phyloP scores from a whole-genome alignment of 1,140 invertebrate genomes.

The Megalopta genalis region DNA sequence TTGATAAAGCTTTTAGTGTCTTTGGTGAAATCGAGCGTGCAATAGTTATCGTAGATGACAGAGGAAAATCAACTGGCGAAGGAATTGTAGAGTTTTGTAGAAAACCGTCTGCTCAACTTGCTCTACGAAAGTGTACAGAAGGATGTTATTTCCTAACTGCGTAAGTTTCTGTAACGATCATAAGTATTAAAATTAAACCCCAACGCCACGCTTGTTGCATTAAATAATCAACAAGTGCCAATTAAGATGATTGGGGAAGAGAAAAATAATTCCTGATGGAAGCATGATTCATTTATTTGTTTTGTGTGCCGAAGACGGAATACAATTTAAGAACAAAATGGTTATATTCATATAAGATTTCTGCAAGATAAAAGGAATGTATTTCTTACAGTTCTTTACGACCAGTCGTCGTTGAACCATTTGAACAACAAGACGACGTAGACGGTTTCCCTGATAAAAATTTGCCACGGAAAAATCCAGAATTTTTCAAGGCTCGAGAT shows the following conservation, averaged over 20 bases:
- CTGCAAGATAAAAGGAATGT: not conserved
- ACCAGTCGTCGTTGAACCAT: slow-evolving; percentile 93
- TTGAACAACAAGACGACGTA: slow-evolving; percentile 94
- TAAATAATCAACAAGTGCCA: slow-evolving; percentile 70
- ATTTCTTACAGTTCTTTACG: slow-evolving; percentile 84
- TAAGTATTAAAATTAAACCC: slow-evolving; percentile 42
- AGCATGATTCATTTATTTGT: slow-evolving; percentile 67
- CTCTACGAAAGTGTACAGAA: slow-evolving; percentile 94
- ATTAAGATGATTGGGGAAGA: slow-evolving; percentile 68
- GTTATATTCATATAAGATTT: not conserved
- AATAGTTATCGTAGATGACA: slow-evolving; percentile 96
- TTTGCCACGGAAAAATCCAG: slow-evolving; percentile 89
- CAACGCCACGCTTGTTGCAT: slow-evolving; percentile 74
- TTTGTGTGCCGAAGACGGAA: slow-evolving; percentile 72
- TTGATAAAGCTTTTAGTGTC: slow-evolving; percentile 94
- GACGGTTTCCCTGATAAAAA: slow-evolving; percentile 97
- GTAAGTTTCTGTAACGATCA: slow-evolving; percentile 80
- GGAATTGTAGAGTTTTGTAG: slow-evolving; percentile 97
- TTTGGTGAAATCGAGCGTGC: slow-evolving; percentile 98
- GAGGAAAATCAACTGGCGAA: slow-evolving; percentile 96
- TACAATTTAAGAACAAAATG: slow-evolving; percentile 54
- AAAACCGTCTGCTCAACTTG: slow-evolving; percentile 92
- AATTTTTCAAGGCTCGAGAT: slow-evolving; percentile 90
- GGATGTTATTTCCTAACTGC: slow-evolving; percentile 96
- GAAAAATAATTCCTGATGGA: slow-evolving; percentile 72